phyloP scores from a whole-genome alignment of 2,797 vertebrate genomes.

The Tamandua tetradactyla region DNA sequence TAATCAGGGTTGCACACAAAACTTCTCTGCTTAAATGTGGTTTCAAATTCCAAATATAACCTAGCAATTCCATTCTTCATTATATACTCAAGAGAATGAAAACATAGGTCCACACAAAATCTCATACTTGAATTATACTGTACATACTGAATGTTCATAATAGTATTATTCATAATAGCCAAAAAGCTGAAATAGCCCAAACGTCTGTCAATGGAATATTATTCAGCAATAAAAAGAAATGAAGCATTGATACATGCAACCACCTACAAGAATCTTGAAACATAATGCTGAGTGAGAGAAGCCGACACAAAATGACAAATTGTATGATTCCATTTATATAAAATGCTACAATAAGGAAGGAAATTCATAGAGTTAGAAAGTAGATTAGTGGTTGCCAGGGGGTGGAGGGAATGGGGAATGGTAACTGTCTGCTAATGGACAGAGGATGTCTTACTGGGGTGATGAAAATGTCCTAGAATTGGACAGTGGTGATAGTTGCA shows the following conservation, averaged over 20 bases:
- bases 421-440: background rate
- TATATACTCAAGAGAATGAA: conserved; percentile 22
- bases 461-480: background rate
- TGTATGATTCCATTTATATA: background rate
- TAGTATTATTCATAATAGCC: background rate
- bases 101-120: background rate
- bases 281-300: background rate
- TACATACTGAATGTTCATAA: background rate
- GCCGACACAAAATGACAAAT: background rate
- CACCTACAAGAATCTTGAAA: background rate
- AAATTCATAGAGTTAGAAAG: background rate
- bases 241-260: background rate
- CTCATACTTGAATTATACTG: too few relatives aligned
- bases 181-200: background rate
- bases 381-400: background rate
- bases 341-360: background rate
- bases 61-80: background rate
- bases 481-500: background rate
- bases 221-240: background rate
- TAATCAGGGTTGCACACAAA: background rate
- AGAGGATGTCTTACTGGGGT: background rate
- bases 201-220: background rate
- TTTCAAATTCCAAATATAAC: conserved; percentile 37
- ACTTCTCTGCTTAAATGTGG: background rate
- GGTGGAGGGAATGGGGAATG: background rate